Conservation (phyloP, 2,888 invertebrate genomes). For the Leptinotarsa tumamoca region DNA sequence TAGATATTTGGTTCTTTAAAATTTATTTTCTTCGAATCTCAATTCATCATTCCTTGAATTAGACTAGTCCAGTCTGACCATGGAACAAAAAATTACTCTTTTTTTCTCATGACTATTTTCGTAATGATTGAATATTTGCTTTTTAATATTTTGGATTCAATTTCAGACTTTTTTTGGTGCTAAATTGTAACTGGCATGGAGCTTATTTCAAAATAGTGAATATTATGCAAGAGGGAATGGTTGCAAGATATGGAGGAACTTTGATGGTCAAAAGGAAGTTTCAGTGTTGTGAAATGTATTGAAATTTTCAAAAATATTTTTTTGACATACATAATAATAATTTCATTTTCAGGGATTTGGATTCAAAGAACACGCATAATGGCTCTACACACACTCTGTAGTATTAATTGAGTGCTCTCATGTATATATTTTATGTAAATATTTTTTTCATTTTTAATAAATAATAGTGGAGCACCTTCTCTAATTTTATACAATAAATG, state of each 20-base stretch:
- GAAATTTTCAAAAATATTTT: conserved; percentile 15
- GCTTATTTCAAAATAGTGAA: conserved; percentile 75
- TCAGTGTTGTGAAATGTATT: conserved; percentile 53
- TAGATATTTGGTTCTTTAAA: no score
- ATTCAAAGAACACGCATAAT: not conserved
- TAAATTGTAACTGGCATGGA: conserved; percentile 74
- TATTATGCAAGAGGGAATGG: conserved; percentile 77
- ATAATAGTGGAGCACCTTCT: no score
- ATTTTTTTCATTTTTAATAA: not conserved
- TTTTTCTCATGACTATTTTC: no score
- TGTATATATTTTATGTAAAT: not conserved
- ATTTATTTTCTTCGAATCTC: no score
- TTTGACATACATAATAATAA: not conserved
- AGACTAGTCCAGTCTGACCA: no score
- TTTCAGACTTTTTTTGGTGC: conserved; percentile 69
- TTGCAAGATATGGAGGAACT: conserved; percentile 71
- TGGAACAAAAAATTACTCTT: no score
- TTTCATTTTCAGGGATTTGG: conserved; percentile 13
- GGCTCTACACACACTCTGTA: not conserved
- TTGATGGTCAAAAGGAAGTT: conserved; percentile 60
- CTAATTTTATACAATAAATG: no score
- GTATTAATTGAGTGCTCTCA: not conserved
- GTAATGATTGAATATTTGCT: not conserved
- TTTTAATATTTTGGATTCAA: conserved; percentile 45
- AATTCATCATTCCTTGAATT: no score